phyloP scores from a whole-genome alignment of 2,113 vertebrate species.

The Brachypodius melanocephalos region DNA sequence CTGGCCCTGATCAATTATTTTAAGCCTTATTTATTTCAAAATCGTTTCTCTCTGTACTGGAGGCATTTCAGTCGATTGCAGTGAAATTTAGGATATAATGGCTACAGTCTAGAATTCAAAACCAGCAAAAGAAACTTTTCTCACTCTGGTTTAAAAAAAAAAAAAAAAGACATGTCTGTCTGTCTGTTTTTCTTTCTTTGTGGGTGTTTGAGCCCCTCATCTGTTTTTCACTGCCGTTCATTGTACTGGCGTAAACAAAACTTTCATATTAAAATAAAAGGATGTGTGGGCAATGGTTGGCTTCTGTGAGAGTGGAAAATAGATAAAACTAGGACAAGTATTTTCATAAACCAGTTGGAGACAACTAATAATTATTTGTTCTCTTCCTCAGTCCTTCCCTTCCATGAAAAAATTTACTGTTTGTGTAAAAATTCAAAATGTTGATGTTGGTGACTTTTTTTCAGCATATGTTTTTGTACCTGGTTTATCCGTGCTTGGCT shows the following conservation, averaged over 20 bases:
- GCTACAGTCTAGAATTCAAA: constrained; percentile 67
- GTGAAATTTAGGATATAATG: constrained; percentile 66
- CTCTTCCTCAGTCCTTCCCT: constrained; percentile 58
- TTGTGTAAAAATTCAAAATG: constrained; percentile 55
- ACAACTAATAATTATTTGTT: constrained; percentile 49
- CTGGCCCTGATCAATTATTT: constrained; percentile 50
- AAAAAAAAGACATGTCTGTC: neutral
- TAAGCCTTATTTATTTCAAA: constrained; percentile 79
- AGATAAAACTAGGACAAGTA: constrained; percentile 53
- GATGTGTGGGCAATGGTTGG: constrained; percentile 65
- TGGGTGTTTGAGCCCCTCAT: constrained; percentile 59
- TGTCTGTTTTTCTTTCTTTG: constrained; percentile 21
- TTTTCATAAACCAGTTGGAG: constrained; percentile 68
- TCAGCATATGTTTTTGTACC: constrained; percentile 68
- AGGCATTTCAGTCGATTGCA: constrained; percentile 61
- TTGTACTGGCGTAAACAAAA: constrained; percentile 59
- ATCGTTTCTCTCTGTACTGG: constrained; percentile 58
- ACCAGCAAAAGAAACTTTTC: constrained; percentile 58
- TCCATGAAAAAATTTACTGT: constrained; percentile 62
- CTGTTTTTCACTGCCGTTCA: constrained; percentile 44
- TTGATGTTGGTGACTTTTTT: constrained; percentile 64
- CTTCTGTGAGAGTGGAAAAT: constrained; percentile 56
- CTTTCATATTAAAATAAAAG: constrained; percentile 63
- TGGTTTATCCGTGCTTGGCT: constrained; percentile 75
- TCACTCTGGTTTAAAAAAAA: constrained; percentile 52